A percentile compares a stretch with the other conserved stretches of the same genome.
These are phyloP conservation scores for Gambusia holbrooki DNA, from an alignment of 2,113 vertebrate species.

Conservation along the genomic window DNA sequence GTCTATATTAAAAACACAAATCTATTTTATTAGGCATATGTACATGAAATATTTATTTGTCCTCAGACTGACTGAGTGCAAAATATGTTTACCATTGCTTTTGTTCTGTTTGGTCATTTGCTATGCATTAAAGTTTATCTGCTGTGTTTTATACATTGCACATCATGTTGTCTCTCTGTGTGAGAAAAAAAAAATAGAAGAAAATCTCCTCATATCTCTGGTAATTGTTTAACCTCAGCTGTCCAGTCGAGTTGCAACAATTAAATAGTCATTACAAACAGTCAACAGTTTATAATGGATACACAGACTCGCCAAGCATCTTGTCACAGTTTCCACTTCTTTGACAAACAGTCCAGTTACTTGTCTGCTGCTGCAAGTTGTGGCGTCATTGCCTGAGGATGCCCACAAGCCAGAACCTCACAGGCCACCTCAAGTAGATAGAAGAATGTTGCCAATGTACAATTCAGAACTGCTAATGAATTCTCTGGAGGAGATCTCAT, in stretches of 20 bases:
- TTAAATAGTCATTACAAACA: slow-evolving; percentile 18
- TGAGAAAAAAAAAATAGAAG: slow-evolving; percentile 18
- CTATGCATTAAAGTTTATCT: slow-evolving; percentile 27
- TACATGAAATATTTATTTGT: slow-evolving; percentile 29
- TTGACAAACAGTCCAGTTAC: slow-evolving; percentile 54
- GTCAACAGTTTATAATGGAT: slow-evolving; percentile 30
- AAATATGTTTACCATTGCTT: slow-evolving; percentile 36
- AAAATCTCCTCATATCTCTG: slow-evolving; percentile 30
- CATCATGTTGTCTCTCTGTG: neutral
- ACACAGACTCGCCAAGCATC: slow-evolving; percentile 5
- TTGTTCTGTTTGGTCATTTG: slow-evolving; percentile 5
- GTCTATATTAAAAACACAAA: slow-evolving; percentile 33
- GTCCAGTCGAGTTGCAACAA: neutral
- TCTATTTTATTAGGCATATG: slow-evolving; percentile 23
- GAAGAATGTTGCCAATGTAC: slow-evolving; percentile 75
- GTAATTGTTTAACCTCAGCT: slow-evolving; percentile 10
- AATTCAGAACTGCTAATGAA: slow-evolving; percentile 84
- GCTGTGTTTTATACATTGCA: slow-evolving; percentile 40
- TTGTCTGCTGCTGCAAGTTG: slow-evolving; percentile 25
- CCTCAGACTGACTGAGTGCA: slow-evolving; percentile 12
- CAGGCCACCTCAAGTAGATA: slow-evolving; percentile 71
- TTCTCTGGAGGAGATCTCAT: slow-evolving; percentile 79
- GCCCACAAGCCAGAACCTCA: slow-evolving; percentile 39
- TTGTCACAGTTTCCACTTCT: slow-evolving; percentile 51
- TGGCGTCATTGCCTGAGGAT: slow-evolving; percentile 39